These are phyloP conservation scores for Pycnonotus jocosus DNA, from an alignment of 2,113 vertebrate species.

Conservation along the genomic window DNA sequence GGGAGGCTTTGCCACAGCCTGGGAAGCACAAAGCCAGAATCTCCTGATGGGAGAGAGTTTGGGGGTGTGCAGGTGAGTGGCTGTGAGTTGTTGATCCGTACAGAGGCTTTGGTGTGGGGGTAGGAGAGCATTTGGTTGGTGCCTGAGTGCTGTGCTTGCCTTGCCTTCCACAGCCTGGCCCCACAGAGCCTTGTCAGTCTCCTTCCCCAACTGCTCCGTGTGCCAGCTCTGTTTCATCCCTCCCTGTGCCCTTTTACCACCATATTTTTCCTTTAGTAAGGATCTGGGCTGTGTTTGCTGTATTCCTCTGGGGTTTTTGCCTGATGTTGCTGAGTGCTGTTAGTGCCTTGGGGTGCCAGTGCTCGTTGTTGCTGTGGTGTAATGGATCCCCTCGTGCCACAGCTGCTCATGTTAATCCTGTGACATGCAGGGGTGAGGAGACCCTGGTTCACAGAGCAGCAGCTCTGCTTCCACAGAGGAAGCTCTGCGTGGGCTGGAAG, in stretches of 20 bases:
- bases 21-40: not conserved
- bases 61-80: not conserved
- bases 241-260: not conserved
- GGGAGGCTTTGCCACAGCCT: not conserved
- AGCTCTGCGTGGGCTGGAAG: not conserved
- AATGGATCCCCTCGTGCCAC: not conserved
- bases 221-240: not conserved
- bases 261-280: not conserved
- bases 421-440: not conserved
- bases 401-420: not conserved
- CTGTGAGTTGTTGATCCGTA: fast-evolving
- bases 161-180: fast-evolving
- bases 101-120: not conserved
- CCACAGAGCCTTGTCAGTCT: fast-evolving
- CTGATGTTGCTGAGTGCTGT: not conserved
- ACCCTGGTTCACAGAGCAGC: not conserved
- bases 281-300: not conserved
- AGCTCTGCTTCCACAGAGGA: not conserved
- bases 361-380: not conserved
- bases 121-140: not conserved
- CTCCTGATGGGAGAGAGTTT: not conserved
- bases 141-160: not conserved
- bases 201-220: not conserved
- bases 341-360: not conserved
- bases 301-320: not conserved